A percentile compares a stretch with the other conserved stretches of the same genome.
These are phyloP conservation scores for Ormia ochracea DNA, from an alignment of 2,888 invertebrate species.

Conservation along the genomic window DNA sequence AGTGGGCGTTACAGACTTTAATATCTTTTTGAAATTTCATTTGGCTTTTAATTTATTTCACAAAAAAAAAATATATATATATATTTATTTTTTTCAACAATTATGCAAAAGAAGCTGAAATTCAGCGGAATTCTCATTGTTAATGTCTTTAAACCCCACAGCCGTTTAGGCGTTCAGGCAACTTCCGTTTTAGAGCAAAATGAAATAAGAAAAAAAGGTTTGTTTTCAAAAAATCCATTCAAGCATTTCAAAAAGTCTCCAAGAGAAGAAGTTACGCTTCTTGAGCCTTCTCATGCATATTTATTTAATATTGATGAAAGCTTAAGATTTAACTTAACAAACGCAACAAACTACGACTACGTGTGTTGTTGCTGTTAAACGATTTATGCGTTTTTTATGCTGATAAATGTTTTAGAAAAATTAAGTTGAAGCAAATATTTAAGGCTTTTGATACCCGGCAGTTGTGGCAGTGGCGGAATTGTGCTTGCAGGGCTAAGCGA, in stretches of 20 bases:
- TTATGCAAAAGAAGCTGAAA: constrained; percentile 55
- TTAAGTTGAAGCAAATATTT: neutral
- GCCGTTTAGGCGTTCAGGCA: constrained; percentile 26
- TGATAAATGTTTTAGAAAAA: constrained; percentile 66
- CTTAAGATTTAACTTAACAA: constrained; percentile 11
- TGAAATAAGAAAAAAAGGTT: constrained; percentile 30
- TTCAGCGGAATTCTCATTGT: constrained; percentile 37
- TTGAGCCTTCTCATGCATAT: constrained; percentile 37
- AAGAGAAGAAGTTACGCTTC: neutral
- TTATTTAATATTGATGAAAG: constrained; percentile 48
- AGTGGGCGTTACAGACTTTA: constrained; percentile 56
- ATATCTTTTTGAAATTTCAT: constrained; percentile 46
- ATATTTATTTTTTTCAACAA: neutral
- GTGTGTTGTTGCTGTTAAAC: constrained; percentile 56
- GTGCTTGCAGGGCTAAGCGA: neutral
- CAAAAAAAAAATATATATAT: neutral
- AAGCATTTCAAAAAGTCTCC: constrained; percentile 52
- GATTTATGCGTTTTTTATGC: constrained; percentile 76
- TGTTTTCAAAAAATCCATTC: constrained; percentile 41
- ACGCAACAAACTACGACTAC: constrained; percentile 11
- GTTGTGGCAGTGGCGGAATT: neutral
- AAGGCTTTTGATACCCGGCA: neutral
- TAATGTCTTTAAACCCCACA: constrained; percentile 10
- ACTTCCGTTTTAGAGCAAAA: constrained; percentile 54
- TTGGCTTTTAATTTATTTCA: constrained; percentile 21